These are phyloP conservation scores for Tetragonula carbonaria DNA, from an alignment of 2,888 invertebrate genomes.

Conservation along the genomic window DNA sequence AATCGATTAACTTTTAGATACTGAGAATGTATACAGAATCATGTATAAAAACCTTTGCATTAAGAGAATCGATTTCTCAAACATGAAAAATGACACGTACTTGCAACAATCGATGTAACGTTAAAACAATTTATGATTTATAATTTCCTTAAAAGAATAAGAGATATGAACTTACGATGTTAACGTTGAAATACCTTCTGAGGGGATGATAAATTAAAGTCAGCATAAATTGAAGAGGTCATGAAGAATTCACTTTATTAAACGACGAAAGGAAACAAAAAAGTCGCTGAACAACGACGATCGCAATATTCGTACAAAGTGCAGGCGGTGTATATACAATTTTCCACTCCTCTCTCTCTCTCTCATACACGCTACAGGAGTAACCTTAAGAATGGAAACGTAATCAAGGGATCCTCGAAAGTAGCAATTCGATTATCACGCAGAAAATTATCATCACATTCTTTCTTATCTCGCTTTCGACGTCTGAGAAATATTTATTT, in stretches of 20 bases:
- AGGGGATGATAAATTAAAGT: not conserved
- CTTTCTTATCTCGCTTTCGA: not conserved
- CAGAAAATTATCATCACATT: constrained; percentile 29
- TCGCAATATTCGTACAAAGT: constrained; percentile 66
- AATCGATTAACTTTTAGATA: too few species aligned
- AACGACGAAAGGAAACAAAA: constrained; percentile 52
- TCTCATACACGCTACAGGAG: constrained; percentile 33
- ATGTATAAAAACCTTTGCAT: too few species aligned
- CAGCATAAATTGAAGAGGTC: constrained; percentile 42
- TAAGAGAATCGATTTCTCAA: too few species aligned
- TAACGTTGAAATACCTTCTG: too few species aligned
- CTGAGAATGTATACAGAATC: too few species aligned
- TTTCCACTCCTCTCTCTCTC: constrained; percentile 30
- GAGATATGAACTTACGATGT: too few species aligned
- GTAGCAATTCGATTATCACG: constrained; percentile 48
- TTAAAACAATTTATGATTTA: too few species aligned
- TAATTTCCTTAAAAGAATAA: too few species aligned
- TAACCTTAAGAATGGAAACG: constrained; percentile 63
- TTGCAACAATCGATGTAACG: too few species aligned
- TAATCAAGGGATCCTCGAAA: constrained; percentile 60
- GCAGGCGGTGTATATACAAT: constrained; percentile 66
- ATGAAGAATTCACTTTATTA: constrained; percentile 61
- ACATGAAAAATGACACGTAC: too few species aligned
- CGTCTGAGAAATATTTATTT: not conserved
- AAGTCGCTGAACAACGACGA: constrained; percentile 51